Percentiles rank a stretch among this genome's conserved stretches.
phyloP scores from a whole-genome alignment of 53 echinoderm and acorn worm genomes.

The Astropecten irregularis region DNA sequence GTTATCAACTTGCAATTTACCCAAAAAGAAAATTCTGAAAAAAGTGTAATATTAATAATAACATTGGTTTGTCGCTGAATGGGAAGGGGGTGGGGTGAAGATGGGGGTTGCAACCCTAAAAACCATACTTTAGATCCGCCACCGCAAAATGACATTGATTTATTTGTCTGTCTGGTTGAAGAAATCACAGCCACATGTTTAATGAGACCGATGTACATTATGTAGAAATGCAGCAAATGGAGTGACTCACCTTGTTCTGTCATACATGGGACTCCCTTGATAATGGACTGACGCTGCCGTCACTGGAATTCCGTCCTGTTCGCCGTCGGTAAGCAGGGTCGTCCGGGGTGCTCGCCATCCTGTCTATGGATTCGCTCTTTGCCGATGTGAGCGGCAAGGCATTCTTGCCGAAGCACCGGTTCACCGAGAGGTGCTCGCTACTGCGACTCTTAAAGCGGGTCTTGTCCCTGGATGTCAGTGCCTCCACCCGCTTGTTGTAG shows the following conservation, averaged over 20 bases:
- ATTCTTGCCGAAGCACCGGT: constrained; percentile 20
- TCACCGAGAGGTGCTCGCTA: constrained; percentile 62
- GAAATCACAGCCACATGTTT: too few species aligned
- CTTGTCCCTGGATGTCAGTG: constrained; percentile 41
- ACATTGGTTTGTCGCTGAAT: too few species aligned
- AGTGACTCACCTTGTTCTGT: not conserved
- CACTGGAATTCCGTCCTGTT: constrained; percentile 23
- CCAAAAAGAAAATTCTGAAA: too few species aligned
- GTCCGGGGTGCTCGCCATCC: not conserved
- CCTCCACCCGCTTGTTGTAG: constrained; percentile 48
- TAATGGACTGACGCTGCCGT: constrained; percentile 55
- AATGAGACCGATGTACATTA: too few species aligned
- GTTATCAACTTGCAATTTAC: too few species aligned
- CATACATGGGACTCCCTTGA: constrained; percentile 74
- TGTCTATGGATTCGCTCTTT: constrained; percentile 48
- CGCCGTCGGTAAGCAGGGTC: not conserved
- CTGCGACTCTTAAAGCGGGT: constrained; percentile 55
- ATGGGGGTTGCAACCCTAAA: too few species aligned
- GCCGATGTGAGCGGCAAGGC: constrained; percentile 18
- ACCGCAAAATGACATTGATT: too few species aligned
- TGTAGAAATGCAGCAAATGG: too few species aligned
- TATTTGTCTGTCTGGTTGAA: too few species aligned
- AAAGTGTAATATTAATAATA: too few species aligned
- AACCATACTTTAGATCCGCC: too few species aligned
- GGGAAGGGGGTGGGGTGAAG: too few species aligned